phyloP scores from a whole-genome alignment of 2,888 invertebrate species.

The Agonum fuliginosum region DNA sequence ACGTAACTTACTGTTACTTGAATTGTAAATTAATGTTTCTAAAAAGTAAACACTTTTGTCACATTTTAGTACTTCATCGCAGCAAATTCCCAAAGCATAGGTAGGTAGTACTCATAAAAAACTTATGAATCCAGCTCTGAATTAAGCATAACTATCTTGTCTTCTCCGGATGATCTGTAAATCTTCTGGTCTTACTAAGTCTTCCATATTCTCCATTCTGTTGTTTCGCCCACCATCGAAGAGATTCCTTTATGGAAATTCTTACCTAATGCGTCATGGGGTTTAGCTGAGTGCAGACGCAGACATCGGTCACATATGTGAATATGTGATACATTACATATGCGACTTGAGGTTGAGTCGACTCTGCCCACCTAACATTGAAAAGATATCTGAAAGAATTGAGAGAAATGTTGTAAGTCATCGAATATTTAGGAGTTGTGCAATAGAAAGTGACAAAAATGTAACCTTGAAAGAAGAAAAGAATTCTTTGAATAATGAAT shows the following conservation, averaged over 20 bases:
- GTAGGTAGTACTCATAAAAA: too few relatives aligned
- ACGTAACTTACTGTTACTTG: too few relatives aligned
- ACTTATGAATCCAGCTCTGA: background rate
- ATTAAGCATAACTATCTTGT: constrained; percentile 6
- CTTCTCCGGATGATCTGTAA: constrained; percentile 31
- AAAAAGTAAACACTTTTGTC: too few relatives aligned
- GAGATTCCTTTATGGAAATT: constrained; percentile 54
- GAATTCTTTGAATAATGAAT: constrained; percentile 6
- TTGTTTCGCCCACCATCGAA: constrained; percentile 51
- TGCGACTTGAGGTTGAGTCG: background rate
- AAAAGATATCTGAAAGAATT: background rate
- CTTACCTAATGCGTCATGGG: constrained; percentile 48
- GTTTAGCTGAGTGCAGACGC: constrained; percentile 3
- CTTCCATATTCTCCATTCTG: constrained; percentile 5
- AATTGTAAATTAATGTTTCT: too few relatives aligned
- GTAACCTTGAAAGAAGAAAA: background rate
- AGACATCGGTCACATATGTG: constrained; percentile 3
- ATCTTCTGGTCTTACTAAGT: constrained; percentile 41
- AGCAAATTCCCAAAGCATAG: too few relatives aligned
- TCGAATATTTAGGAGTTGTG: background rate
- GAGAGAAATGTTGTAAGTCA: background rate
- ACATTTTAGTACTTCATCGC: too few relatives aligned
- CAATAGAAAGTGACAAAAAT: constrained; percentile 5
- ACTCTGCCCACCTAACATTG: background rate
- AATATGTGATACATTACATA: constrained; percentile 4